Evolutionary conservation across 37 sponge, comb jelly and placozoan species (phyloP), one percentile per base, ranked within the genome.

Genomic region (Ephydatia muelleri): DNA sequence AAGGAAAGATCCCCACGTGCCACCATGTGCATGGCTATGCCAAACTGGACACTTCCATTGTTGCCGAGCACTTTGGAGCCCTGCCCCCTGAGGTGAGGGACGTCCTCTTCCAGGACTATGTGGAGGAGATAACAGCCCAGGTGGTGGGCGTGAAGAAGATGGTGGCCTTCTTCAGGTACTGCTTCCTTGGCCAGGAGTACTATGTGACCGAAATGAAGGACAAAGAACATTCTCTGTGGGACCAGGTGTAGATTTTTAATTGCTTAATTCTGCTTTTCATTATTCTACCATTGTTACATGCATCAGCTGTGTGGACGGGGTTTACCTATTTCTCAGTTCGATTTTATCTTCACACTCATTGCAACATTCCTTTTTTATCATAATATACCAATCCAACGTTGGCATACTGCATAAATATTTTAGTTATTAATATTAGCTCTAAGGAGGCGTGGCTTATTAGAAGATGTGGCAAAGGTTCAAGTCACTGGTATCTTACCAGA

Each of bases 51-150:
- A 84, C 88, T 79, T 38, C 27, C 21, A 69, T 96, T 28, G 67
- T 96, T 0, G 84, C 87, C 14, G 38, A 33, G 30, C 97, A 96
- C 47, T 96, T 96, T 65, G 48, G 80, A 30, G 80, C 84, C 12
- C 92, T 96, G 0, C 34, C 19, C 13, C 88, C 87, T 1, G 92
- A 75, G 22, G 95, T 86, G 70, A 91, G 81, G 49, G 97, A 96
- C 85, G 87, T 96, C 25, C 71, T 96, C 57, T 94, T 96, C 37
- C 13, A 31, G 31, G 90, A 96, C 77, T 96, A 96, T 79, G 95
- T 96, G 34, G 97, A 96, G 80, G 97, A 96, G 88, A 94, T 96
- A 0, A 78, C 92, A 43, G 93, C 92, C 39, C 92, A 94, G 78
- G 95, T 96, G 66, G 92, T 90, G 19, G 97, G 97, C 12, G 83